A percentile compares a stretch with the other conserved stretches of the same genome.
Evolutionary conservation across 2,888 invertebrate species (phyloP).

Genomic region (Plagiodera versicolora): DNA sequence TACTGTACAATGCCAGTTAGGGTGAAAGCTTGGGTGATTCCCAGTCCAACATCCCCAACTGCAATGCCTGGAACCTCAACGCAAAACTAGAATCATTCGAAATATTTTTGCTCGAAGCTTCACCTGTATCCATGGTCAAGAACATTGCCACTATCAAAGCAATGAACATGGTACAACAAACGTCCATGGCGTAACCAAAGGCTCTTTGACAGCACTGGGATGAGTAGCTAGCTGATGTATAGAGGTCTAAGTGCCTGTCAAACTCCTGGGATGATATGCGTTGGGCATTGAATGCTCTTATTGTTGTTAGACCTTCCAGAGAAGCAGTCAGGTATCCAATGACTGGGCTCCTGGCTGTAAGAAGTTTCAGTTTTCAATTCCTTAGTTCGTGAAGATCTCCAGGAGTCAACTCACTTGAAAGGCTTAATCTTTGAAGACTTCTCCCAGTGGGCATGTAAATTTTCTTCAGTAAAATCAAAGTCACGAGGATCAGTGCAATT

Average conservation of each 20-base stretch:
- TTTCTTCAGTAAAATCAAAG: slow-evolving; percentile 30
- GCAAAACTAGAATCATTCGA: not conserved
- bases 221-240: slow-evolving; percentile 46
- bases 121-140: slow-evolving; percentile 31
- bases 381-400: not conserved
- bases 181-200: slow-evolving; percentile 45
- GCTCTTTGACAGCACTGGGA: slow-evolving; percentile 41
- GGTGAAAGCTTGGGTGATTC: slow-evolving; percentile 78
- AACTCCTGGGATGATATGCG: slow-evolving; percentile 42
- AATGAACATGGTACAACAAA: slow-evolving; percentile 37
- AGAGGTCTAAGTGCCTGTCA: slow-evolving; percentile 46
- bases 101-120: not conserved
- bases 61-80: slow-evolving; percentile 35
- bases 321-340: slow-evolving; percentile 48
- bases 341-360: slow-evolving; percentile 47
- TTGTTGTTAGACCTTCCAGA: slow-evolving; percentile 48
- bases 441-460: slow-evolving; percentile 38
- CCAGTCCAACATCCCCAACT: slow-evolving; percentile 68
- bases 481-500: slow-evolving; percentile 19
- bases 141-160: slow-evolving; percentile 30
- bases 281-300: slow-evolving; percentile 45
- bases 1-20: slow-evolving; percentile 69
- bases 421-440: slow-evolving; percentile 36
- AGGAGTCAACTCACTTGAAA: slow-evolving; percentile 30
- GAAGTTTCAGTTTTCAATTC: too few species aligned